Percentiles rank a stretch among this genome's conserved stretches.
Conservation (phyloP, 2,113 vertebrate genomes). For the Cranoglanis bouderius region DNA sequence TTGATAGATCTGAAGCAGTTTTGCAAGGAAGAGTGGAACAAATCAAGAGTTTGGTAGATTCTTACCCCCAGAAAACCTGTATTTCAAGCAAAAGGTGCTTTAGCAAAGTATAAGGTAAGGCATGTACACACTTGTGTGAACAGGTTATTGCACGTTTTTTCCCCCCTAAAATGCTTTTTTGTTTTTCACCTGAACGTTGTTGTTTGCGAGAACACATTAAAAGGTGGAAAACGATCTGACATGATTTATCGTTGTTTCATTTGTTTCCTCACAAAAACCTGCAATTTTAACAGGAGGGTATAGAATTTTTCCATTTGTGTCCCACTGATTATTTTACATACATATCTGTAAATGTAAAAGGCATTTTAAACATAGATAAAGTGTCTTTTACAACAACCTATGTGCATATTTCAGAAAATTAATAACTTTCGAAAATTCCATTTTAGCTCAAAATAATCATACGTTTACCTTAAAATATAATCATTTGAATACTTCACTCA, state of each 20-base stretch:
- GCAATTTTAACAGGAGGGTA: too few relatives aligned
- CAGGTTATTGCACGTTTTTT: too few relatives aligned
- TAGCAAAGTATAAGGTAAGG: not conserved
- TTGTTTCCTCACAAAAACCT: not conserved
- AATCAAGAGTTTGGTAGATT: not conserved
- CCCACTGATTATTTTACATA: not conserved
- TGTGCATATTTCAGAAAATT: not conserved
- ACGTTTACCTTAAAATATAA: not conserved
- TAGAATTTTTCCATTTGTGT: not conserved
- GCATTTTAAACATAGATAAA: not conserved
- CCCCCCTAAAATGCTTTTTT: not conserved
- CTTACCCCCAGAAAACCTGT: not conserved
- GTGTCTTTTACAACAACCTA: not conserved
- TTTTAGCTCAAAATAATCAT: not conserved
- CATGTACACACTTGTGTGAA: not conserved
- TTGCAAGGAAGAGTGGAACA: not conserved
- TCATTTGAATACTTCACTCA: not conserved
- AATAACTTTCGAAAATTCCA: not conserved
- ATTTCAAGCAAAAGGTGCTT: not conserved
- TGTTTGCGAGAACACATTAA: too few relatives aligned
- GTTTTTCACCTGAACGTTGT: not conserved
- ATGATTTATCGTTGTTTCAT: not conserved
- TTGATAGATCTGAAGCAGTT: not conserved
- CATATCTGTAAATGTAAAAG: not conserved
- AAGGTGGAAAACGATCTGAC: not conserved